Conservation (phyloP, 2,888 invertebrate species). For the Cyaniris semiargus region DNA sequence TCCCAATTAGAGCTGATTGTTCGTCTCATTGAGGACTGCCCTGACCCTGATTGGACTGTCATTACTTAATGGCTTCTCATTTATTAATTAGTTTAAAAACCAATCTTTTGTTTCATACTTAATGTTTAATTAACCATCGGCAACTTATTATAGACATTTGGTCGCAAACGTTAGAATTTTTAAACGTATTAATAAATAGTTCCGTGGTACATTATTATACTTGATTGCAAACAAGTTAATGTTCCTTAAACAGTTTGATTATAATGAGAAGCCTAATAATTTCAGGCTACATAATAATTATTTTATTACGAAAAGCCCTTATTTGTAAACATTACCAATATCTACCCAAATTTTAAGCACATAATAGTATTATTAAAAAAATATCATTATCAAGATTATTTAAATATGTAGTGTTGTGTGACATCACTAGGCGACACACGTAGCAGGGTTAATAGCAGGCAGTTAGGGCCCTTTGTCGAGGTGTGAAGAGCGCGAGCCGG, state of each 20-base stretch:
- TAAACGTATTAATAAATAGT: no score
- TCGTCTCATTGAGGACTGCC: not conserved
- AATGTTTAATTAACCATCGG: not conserved
- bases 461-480: slow-evolving; percentile 77
- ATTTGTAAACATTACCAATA: no score
- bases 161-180: no score
- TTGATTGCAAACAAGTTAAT: no score
- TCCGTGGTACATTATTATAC: no score
- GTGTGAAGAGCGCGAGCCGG: slow-evolving; percentile 76
- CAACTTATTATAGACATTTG: not conserved
- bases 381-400: not conserved
- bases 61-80: not conserved
- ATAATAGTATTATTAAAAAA: not conserved
- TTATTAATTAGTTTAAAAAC: not conserved
- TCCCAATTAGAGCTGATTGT: not conserved
- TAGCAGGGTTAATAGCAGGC: slow-evolving; percentile 76
- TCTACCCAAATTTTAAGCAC: no score
- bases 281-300: no score
- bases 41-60: not conserved
- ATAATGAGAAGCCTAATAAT: no score
- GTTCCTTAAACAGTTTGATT: no score
- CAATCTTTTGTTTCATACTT: not conserved
- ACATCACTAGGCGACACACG: slow-evolving; percentile 61
- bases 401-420: slow-evolving; percentile 29
- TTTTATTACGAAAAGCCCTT: no score